A percentile compares a stretch with the other conserved stretches of the same genome.
Conservation (phyloP, 2,888 invertebrate genomes). For the Campoplex capitator region DNA sequence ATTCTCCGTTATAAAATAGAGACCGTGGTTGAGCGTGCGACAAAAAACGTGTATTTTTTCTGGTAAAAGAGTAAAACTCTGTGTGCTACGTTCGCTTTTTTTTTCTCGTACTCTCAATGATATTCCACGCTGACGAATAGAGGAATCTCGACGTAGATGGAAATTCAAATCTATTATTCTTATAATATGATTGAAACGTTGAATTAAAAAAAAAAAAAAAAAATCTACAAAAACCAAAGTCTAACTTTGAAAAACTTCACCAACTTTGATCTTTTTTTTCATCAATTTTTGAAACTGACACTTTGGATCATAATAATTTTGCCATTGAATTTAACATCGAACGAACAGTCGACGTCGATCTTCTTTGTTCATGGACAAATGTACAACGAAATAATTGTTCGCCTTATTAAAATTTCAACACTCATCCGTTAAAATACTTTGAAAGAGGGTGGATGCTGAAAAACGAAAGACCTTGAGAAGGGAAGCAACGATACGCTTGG, state of each 20-base stretch:
- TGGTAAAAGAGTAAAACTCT: not conserved
- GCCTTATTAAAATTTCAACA: too few relatives aligned
- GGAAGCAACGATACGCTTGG: too few relatives aligned
- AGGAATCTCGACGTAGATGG: not conserved
- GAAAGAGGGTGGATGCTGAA: too few relatives aligned
- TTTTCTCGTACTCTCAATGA: not conserved
- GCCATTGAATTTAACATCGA: not conserved
- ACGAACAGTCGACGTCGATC: not conserved
- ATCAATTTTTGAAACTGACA: not conserved
- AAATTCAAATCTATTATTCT: not conserved
- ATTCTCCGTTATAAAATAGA: slow-evolving; percentile 21
- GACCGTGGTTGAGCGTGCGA: not conserved
- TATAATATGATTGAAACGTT: not conserved
- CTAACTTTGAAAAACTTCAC: not conserved
- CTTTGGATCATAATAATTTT: not conserved
- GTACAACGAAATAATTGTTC: not conserved
- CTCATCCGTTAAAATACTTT: too few relatives aligned
- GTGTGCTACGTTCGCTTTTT: slow-evolving; percentile 2
- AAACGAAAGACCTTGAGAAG: too few relatives aligned
- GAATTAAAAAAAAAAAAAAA: not conserved
- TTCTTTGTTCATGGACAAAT: not conserved
- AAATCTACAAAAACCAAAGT: not conserved
- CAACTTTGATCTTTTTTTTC: too few relatives aligned
- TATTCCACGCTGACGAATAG: not conserved
- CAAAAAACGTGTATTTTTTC: not conserved